phyloP scores from a whole-genome alignment of 2,888 invertebrate species.

The Yponomeuta cagnagella region DNA sequence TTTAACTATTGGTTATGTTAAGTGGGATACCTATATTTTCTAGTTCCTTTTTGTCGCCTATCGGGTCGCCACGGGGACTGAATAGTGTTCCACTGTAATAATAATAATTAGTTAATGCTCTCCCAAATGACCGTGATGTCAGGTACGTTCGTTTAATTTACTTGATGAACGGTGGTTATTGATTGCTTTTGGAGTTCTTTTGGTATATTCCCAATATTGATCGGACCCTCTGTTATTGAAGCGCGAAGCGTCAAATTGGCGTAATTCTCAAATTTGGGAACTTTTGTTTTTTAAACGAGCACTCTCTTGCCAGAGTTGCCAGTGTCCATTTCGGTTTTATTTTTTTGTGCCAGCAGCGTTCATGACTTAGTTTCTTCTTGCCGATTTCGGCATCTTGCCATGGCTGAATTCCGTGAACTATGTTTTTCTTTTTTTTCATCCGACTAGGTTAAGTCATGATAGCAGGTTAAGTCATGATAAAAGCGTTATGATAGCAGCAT shows the following conservation, averaged over 20 bases:
- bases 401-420: not conserved
- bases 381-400: not conserved
- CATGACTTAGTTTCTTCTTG: not conserved
- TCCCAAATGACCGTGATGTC: constrained; percentile 16
- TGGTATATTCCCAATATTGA: constrained; percentile 10
- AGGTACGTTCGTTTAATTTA: constrained; percentile 40
- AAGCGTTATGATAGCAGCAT: no score
- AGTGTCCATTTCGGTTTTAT: not conserved
- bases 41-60: no score
- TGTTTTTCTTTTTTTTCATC: not conserved
- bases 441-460: no score
- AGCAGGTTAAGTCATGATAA: no score
- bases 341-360: not conserved
- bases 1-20: no score
- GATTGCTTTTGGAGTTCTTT: constrained; percentile 29
- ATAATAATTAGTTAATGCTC: constrained; percentile 62
- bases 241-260: no score
- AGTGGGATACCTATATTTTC: no score
- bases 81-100: constrained; percentile 31
- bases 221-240: no score
- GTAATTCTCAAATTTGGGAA: no score
- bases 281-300: no score
- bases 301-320: no score
- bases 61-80: no score
- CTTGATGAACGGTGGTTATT: constrained; percentile 54